Conservation (phyloP, 2,888 invertebrate genomes). For the Leucophora obtusa region DNA sequence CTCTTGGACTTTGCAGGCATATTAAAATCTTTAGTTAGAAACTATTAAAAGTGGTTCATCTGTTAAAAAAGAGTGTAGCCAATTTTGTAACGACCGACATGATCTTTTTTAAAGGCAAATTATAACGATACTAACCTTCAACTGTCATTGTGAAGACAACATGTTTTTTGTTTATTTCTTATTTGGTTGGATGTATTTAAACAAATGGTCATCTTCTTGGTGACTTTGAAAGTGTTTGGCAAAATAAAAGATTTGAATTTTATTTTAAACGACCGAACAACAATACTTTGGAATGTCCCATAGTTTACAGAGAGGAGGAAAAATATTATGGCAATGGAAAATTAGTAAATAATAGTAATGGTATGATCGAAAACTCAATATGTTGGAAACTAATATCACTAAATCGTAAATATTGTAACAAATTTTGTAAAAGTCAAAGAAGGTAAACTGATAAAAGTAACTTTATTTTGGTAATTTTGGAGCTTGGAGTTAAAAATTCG, state of each 20-base stretch:
- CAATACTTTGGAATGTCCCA: conserved; percentile 46
- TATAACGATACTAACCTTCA: conserved; percentile 61
- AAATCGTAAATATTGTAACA: no score
- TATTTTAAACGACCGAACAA: conserved; percentile 29
- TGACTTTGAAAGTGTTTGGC: conserved; percentile 49
- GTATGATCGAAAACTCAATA: no score
- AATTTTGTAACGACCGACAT: conserved; percentile 53
- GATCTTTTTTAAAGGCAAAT: conserved; percentile 59
- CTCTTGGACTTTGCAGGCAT: conserved; percentile 1
- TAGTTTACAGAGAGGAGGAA: background rate
- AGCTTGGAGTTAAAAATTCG: no score
- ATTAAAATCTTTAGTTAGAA: conserved; percentile 40
- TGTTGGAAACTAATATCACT: no score
- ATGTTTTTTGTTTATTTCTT: conserved; percentile 28
- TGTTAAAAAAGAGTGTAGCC: conserved; percentile 33
- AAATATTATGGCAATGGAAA: no score
- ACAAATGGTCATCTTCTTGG: conserved; percentile 53
- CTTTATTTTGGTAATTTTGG: no score
- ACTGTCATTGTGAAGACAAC: conserved; percentile 53
- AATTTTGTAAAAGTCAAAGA: no score
- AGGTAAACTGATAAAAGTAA: no score
- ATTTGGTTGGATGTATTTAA: background rate
- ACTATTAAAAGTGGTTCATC: conserved; percentile 63
- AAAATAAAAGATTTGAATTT: conserved; percentile 48
- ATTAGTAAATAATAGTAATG: no score